Percentiles rank a stretch among this genome's conserved stretches.
Evolutionary conservation across 2,888 invertebrate species (phyloP).

Genomic region (Troglohyphantes excavatus): DNA sequence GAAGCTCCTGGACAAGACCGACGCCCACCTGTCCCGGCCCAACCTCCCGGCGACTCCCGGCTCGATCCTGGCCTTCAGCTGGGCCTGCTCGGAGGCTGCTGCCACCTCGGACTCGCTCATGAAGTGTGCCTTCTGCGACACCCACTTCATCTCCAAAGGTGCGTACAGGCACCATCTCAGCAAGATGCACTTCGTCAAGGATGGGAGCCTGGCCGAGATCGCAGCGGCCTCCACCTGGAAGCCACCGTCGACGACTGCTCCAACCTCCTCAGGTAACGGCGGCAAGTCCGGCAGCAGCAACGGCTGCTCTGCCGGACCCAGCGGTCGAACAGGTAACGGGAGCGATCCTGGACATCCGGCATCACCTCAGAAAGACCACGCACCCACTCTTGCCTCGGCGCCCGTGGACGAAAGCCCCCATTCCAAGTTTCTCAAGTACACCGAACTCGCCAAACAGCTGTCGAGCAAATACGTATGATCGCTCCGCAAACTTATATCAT

Average conservation of each 20-base stretch:
- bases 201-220: constrained; percentile 91
- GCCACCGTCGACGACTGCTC: constrained; percentile 77
- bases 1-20: constrained; percentile 97
- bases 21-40: constrained; percentile 84
- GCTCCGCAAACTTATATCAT: constrained; percentile 20
- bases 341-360: constrained; percentile 82
- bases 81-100: constrained; percentile 94
- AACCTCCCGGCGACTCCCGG: constrained; percentile 85
- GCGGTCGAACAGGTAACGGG: constrained; percentile 82
- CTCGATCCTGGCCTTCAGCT: constrained; percentile 93
- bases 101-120: constrained; percentile 88
- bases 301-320: constrained; percentile 81
- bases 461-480: constrained; percentile 91
- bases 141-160: constrained; percentile 97
- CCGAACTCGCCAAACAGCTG: constrained; percentile 98
- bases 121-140: constrained; percentile 97
- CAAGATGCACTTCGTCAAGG: constrained; percentile 97
- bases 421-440: constrained; percentile 98
- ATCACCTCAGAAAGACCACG: constrained; percentile 65
- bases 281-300: constrained; percentile 75
- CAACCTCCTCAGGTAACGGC: constrained; percentile 67
- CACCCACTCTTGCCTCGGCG: constrained; percentile 80
- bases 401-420: constrained; percentile 94
- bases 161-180: constrained; percentile 97
- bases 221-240: constrained; percentile 83